Conservation (phyloP, 2,113 vertebrate genomes). For the Neodon shergylaensis region DNA sequence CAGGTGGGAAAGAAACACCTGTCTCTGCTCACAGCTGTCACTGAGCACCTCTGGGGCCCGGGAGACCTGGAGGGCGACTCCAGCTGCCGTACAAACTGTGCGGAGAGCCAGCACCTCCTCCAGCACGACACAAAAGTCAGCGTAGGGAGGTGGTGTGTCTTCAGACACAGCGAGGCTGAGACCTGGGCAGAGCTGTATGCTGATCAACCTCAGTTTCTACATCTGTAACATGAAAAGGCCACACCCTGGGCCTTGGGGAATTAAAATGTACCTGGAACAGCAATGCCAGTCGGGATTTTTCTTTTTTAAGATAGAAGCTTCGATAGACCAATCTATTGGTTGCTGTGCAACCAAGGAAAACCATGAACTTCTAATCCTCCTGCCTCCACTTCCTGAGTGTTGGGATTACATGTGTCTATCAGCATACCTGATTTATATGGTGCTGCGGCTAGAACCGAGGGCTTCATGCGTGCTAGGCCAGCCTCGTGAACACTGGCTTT, state of each 20-base stretch:
- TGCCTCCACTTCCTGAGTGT: background rate
- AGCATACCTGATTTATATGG: background rate
- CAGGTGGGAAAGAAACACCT: background rate
- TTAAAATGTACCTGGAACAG: background rate
- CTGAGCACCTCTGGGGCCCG: fast-evolving
- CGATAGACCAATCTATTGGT: background rate
- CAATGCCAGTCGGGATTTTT: background rate
- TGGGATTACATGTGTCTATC: background rate
- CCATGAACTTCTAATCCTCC: background rate
- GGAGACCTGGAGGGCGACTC: background rate
- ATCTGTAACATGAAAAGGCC: background rate
- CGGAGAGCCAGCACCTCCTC: background rate
- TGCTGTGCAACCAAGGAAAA: background rate
- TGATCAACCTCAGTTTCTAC: background rate
- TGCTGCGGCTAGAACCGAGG: background rate
- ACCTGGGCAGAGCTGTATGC: background rate
- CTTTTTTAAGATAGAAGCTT: background rate
- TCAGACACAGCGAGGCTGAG: background rate
- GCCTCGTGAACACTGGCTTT: background rate
- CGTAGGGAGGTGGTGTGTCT: background rate
- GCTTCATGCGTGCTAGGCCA: too few species aligned
- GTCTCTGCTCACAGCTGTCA: fast-evolving
- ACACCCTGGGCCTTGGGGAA: too few species aligned
- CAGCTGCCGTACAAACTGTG: background rate
- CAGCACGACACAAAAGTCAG: background rate